Base-by-base conservation (phyloP, 2,113 vertebrate species). In the Hydropotes inermis region DNA sequence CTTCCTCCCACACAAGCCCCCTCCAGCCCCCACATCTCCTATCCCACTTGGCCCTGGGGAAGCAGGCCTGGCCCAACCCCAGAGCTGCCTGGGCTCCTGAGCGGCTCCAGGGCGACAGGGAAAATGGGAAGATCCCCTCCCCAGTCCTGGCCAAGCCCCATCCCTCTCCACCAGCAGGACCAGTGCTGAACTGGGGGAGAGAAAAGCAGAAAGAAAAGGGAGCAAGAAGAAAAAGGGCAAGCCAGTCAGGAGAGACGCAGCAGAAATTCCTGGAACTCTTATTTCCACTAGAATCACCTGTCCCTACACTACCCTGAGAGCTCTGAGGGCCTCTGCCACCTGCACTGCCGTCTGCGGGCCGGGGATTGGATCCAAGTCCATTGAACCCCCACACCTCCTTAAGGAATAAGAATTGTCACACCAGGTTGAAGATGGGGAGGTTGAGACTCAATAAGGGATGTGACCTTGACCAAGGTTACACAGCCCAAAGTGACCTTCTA, bases 321-420 rank as follows among this genome's bases (percentile, higher is more conserved):
- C 25, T 21, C 14, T 0, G 12, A 28, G 55, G 50, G 45, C 27
- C n/a, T 4, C 15, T 7, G 27, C 52, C n/a, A 27, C 19, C n/a
- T 8, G 67, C 8, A 13, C 61, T 58, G 61, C 43, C 1, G 6
- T 33, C 78, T 23, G 12, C 3, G 0, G 39, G 39, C 52, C 10
- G 5, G n/a, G n/a, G 45, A 12, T 39, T 13, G 39, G 2, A 7
- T 19, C 52, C 28, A 19, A 14, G 6, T 25, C 50, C 5, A 0
- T 6, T 16, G 2, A 50, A 13, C 7, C 67, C 1, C 81, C n/a
- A 12, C 2, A 23, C 30, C 25, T 7, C 33, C 43, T 83, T 5
- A 12, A n/a, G 11, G 9, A 92, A 33, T 25, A 16, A 55, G 83
- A 23, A 39, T 16, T 27, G 67, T n/a, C 11, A 33, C 0, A 0